A percentile compares a stretch with the other conserved stretches of the same genome.
Conservation (phyloP, 2,888 invertebrate species). For the Esperia sulphurella region DNA sequence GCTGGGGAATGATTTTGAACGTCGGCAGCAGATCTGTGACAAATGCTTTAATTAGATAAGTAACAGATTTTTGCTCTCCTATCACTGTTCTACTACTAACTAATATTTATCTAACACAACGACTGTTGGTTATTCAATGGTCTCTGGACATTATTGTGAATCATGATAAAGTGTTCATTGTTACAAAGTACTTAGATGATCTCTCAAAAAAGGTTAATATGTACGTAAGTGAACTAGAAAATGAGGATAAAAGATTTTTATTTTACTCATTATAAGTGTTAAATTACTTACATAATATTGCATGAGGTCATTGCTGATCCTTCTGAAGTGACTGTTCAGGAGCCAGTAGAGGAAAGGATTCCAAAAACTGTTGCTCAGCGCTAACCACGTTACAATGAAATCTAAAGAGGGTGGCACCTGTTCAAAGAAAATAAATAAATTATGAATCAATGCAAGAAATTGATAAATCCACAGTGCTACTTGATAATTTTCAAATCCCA, state of each 20-base stretch:
- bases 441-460: neutral
- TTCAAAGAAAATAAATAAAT: conserved; percentile 9
- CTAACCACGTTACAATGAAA: conserved; percentile 92
- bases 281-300: conserved; percentile 83
- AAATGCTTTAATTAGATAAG: neutral
- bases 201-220: too few relatives aligned
- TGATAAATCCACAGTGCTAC: neutral
- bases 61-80: neutral
- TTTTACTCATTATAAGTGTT: too few relatives aligned
- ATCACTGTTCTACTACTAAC: neutral
- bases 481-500: too few relatives aligned
- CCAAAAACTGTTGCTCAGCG: conserved; percentile 93
- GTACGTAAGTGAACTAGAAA: too few relatives aligned
- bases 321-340: conserved; percentile 90
- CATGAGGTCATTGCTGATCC: conserved; percentile 87
- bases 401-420: conserved; percentile 89
- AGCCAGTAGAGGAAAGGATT: conserved; percentile 94
- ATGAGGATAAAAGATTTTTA: too few relatives aligned
- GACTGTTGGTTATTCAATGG: too few relatives aligned
- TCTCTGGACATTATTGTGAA: too few relatives aligned
- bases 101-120: too few relatives aligned
- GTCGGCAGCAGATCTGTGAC: conserved; percentile 65
- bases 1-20: conserved; percentile 55
- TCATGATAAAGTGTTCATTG: too few relatives aligned
- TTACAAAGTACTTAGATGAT: neutral